Conservation (phyloP, 35 echinoderm and acorn worm species). For the Holothuria glaberrima region DNA sequence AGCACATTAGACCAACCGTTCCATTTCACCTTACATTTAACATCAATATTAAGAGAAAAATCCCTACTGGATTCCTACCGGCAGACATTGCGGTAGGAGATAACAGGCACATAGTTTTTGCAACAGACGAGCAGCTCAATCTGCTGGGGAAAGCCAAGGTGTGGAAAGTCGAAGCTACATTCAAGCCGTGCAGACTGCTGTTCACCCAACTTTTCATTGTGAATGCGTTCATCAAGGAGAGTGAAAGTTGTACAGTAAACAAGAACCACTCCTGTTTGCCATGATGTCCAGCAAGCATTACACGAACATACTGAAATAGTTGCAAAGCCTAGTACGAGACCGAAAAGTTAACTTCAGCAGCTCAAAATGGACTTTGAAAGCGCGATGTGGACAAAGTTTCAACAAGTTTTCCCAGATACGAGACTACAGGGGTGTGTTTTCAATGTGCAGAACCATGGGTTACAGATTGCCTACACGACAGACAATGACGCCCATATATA, state of each 20-base stretch:
- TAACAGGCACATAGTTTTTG: neutral
- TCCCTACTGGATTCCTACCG: no score
- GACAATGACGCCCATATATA: neutral
- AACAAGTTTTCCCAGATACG: no score
- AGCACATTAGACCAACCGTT: no score
- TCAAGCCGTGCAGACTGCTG: neutral
- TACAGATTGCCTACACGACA: slow-evolving; percentile 27
- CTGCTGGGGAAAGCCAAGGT: neutral
- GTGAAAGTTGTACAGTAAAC: neutral
- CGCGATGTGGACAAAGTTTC: no score
- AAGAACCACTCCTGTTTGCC: neutral
- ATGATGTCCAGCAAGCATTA: no score
- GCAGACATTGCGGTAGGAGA: neutral
- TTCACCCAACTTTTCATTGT: neutral
- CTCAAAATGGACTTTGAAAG: no score
- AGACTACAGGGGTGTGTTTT: slow-evolving; percentile 1
- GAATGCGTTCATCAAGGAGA: neutral
- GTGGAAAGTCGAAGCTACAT: neutral
- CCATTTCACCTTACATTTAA: no score
- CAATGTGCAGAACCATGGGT: slow-evolving; percentile 26
- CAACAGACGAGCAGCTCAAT: neutral
- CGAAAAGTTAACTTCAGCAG: no score
- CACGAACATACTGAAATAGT: no score
- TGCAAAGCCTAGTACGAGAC: no score
- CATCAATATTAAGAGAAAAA: no score